These are phyloP conservation scores for Hirtodrosophila histrioides DNA, from an alignment of 2,888 invertebrate species.

Conservation along the genomic window DNA sequence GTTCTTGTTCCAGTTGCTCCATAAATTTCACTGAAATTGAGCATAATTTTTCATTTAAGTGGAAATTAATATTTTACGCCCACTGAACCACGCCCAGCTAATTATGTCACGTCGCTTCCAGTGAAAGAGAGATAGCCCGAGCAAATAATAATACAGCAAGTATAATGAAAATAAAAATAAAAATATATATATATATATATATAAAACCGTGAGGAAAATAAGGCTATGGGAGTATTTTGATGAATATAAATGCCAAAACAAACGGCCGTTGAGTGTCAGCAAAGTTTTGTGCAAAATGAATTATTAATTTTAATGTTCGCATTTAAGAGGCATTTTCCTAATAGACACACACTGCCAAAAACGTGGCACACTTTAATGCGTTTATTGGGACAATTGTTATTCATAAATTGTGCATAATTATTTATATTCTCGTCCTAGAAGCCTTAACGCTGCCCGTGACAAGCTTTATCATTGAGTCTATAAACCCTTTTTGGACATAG, in stretches of 20 bases:
- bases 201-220: constrained; percentile 29
- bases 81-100: constrained; percentile 54
- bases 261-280: constrained; percentile 41
- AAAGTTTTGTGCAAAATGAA: constrained; percentile 32
- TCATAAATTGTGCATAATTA: neutral
- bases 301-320: constrained; percentile 50
- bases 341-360: constrained; percentile 22
- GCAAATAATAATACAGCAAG: neutral
- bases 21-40: constrained; percentile 71
- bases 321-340: constrained; percentile 43
- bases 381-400: constrained; percentile 1
- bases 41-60: constrained; percentile 80
- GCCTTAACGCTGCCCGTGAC: too few species aligned
- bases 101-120: constrained; percentile 71
- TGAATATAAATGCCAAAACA: constrained; percentile 60
- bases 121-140: neutral
- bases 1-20: constrained; percentile 26
- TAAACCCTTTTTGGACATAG: too few species aligned
- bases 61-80: constrained; percentile 78
- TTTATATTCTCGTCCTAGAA: too few species aligned
- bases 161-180: too few species aligned
- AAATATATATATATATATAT: neutral
- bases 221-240: constrained; percentile 53
- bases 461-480: too few species aligned
- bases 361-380: neutral